Evolutionary conservation across 2,888 invertebrate genomes (phyloP), one percentile per base, ranked within the genome.

Genomic region (Brachylomia viminalis): DNA sequence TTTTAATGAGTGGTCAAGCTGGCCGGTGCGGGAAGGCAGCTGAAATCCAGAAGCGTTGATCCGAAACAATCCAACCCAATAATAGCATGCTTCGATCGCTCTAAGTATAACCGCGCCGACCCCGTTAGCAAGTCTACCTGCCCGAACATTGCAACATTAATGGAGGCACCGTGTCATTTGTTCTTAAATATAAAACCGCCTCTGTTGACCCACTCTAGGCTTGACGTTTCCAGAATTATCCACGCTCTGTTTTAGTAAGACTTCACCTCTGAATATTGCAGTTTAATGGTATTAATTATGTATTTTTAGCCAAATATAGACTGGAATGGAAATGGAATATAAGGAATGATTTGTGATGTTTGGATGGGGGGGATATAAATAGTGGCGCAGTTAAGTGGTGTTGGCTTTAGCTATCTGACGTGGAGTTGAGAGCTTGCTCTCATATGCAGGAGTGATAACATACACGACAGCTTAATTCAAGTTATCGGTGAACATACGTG

Each of bases 51-150:
- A 89, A 89, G 90, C 90, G 90, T 89, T 93, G 91, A 90, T 88
- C 89, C 88, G 92, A 91, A 94, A 93, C 93, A 92, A 92, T 92
- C 92, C 93, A 91, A 91, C 91, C 94, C 95, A 94, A 94, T 94
- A 95, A 96, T 96, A 96, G 95, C 91, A 86, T 87, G 92, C 90
- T 95, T 95, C 95, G 95, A 96, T 95, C 94, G 94, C 86, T 93
- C 95, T 94, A 91, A 94, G 93, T 95, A 94, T 96, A 96, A 91
- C 92, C 91, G 89, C 93, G 91, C 90, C 93, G 94, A 94, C 94
- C 95, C 91, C 92, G 93, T 93, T 94, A 90, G 88, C 87, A 77
- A 85, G 90, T 90, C 93, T 92, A 92, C 93, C 94, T 94, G 93
- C 87, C 90, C 90, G 86, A 89, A 90, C 88, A 88, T 88, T 96